Evolutionary conservation across 2,888 invertebrate species (phyloP).

Genomic region (Neoitamus cyanurus): DNA sequence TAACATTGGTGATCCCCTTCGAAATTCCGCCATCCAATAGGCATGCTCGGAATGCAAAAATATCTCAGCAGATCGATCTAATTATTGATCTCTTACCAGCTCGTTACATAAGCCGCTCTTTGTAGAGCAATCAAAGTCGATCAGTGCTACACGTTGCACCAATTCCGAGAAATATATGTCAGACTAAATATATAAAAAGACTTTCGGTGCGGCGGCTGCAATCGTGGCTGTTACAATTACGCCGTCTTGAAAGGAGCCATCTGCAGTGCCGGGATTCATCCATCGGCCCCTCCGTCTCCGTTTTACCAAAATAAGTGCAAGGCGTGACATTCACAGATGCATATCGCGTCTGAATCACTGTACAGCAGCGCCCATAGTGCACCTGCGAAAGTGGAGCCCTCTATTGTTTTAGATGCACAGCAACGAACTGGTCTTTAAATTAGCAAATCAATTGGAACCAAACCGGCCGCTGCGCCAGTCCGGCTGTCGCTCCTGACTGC

Average conservation of each 20-base stretch:
- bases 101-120: neutral
- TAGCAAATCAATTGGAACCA: neutral
- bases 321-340: neutral
- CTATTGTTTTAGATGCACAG: neutral
- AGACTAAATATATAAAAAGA: conserved; percentile 11
- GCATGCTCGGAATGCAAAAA: neutral
- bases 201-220: neutral
- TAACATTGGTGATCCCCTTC: neutral
- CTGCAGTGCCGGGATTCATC: neutral
- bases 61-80: neutral
- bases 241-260: neutral
- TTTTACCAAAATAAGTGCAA: neutral
- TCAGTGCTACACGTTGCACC: neutral
- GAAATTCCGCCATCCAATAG: neutral
- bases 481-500: neutral
- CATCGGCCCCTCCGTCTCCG: neutral
- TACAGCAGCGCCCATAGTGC: neutral
- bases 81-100: neutral
- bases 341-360: neutral
- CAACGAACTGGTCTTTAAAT: neutral
- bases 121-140: neutral
- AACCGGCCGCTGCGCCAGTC: neutral
- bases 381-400: neutral
- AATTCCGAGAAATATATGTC: conserved; percentile 1
- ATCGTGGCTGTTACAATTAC: neutral